Conservation (phyloP, 2,797 vertebrate species). For the Danio choprae region DNA sequence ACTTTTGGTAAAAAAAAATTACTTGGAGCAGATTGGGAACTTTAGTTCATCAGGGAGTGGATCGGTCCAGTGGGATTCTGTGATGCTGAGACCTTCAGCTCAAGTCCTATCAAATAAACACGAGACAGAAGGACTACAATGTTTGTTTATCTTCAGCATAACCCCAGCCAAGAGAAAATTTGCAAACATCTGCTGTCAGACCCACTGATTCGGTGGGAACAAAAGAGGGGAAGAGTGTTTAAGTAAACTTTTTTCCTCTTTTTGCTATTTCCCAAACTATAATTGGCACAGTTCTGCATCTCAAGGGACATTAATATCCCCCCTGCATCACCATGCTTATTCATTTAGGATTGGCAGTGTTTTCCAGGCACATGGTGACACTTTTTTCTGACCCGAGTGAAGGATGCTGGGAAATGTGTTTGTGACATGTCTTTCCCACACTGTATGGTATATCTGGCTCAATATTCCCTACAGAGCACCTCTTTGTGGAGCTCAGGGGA, state of each 20-base stretch:
- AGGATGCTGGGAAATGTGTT: conserved; percentile 54
- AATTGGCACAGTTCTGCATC: conserved; percentile 68
- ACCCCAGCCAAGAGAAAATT: conserved; percentile 48
- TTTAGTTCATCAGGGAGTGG: conserved; percentile 6
- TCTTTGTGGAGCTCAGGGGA: conserved; percentile 14
- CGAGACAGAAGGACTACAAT: conserved; percentile 13
- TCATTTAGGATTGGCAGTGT: conserved; percentile 16
- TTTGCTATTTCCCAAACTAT: conserved; percentile 70
- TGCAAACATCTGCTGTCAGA: conserved; percentile 51
- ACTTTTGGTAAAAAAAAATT: not conserved
- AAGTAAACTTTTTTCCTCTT: conserved; percentile 36
- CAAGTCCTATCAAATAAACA: conserved; percentile 5
- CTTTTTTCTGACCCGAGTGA: conserved; percentile 30
- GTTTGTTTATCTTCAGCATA: conserved; percentile 36
- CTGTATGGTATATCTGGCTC: conserved; percentile 25
- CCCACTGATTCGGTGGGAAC: conserved; percentile 59
- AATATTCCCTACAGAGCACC: conserved; percentile 14
- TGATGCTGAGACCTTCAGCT: conserved; percentile 4
- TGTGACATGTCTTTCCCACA: conserved; percentile 56
- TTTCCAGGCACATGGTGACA: conserved; percentile 32
- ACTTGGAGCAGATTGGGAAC: not conserved
- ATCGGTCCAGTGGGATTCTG: conserved; percentile 11
- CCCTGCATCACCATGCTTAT: conserved; percentile 60
- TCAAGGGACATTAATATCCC: conserved; percentile 67
- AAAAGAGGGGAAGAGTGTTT: conserved; percentile 37